Evolutionary conservation across 35 echinoderm and acorn worm species (phyloP).

Genomic region (Ophiothrix spiculata): DNA sequence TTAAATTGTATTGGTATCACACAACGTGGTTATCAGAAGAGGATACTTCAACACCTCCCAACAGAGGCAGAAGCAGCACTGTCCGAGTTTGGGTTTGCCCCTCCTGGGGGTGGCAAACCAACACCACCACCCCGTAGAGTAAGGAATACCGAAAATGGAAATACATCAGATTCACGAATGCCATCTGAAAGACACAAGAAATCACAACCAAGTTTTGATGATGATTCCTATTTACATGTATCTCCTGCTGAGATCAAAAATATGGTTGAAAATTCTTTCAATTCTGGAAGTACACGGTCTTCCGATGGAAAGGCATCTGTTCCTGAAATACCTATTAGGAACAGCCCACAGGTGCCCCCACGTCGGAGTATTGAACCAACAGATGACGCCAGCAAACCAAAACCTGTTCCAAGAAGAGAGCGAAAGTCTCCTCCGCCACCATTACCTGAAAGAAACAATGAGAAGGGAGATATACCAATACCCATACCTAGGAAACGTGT

Average conservation of each 20-base stretch:
- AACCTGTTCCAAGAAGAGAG: slow-evolving; percentile 16
- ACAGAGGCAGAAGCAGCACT: slow-evolving; percentile 14
- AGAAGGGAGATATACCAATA: neutral
- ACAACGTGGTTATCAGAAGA: slow-evolving; percentile 30
- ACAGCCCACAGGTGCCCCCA: neutral
- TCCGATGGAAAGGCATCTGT: neutral
- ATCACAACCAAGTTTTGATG: slow-evolving; percentile 9
- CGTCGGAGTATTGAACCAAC: neutral
- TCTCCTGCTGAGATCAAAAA: neutral
- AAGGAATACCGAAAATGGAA: too few relatives aligned
- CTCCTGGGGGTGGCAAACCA: neutral
- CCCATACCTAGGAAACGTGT: neutral
- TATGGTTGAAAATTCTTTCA: neutral
- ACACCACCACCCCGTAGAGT: neutral
- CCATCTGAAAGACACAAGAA: neutral
- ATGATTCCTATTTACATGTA: slow-evolving; percentile 12
- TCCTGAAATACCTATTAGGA: neutral
- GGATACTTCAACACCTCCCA: slow-evolving; percentile 15
- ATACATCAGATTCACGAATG: neutral
- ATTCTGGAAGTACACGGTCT: neutral
- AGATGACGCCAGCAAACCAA: neutral
- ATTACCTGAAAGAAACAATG: slow-evolving; percentile 9
- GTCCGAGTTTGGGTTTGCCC: slow-evolving; percentile 2
- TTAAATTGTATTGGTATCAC: slow-evolving; percentile 16
- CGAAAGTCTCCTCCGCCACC: neutral